Evolutionary conservation across 2,797 vertebrate genomes (phyloP), one percentile per base, ranked within the genome.

Genomic region (Bovichtus diacanthus): DNA sequence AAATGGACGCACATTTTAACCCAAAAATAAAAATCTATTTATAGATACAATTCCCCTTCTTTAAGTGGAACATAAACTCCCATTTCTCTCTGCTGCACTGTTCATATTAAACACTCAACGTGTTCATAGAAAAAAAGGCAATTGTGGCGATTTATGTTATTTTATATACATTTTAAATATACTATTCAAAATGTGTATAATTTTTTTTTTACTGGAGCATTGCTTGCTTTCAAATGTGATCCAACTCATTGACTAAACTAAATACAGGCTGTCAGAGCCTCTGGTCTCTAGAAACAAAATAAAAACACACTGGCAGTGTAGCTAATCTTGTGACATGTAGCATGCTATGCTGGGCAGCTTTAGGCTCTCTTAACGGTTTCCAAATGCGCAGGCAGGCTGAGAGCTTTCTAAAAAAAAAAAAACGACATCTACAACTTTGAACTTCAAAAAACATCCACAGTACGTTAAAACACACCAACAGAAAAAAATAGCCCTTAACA

Each of bases 1-100:
- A 94, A 91, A 93, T 90, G 89, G 92, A 91, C 81, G 84, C 82
- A 82, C 86, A 88, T 86, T 91, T 90, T 87, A 88, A 90, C 80
- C 88, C 90, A 90, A 91, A 91, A 93, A 94, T 91, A 91, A 87
- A 89, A 82, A 69, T 84, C 87, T 90, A 90, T 89, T 93, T 90
- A 81, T 92, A 92, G 89, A 78, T 10, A 16, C 74, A 55, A 84
- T 77, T 81, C 82, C 78, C 76, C 74, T 53, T 75, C 84, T 89
- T 87, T 86, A 87, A 87, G 86, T 73, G 82, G 82, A 84, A 88
- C 82, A 84, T 76, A 74, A 89, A 85, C 80, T 81, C 82, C 65
- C 71, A 23, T 82, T 70, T 60, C 61, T 51, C 59, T 54, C 70
- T 16, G 58, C 46, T 62, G 66, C 34, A 18, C 62, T 43, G 67